Evolutionary conservation across 2,113 vertebrate species (phyloP).

Genomic region (Furnarius figulus): DNA sequence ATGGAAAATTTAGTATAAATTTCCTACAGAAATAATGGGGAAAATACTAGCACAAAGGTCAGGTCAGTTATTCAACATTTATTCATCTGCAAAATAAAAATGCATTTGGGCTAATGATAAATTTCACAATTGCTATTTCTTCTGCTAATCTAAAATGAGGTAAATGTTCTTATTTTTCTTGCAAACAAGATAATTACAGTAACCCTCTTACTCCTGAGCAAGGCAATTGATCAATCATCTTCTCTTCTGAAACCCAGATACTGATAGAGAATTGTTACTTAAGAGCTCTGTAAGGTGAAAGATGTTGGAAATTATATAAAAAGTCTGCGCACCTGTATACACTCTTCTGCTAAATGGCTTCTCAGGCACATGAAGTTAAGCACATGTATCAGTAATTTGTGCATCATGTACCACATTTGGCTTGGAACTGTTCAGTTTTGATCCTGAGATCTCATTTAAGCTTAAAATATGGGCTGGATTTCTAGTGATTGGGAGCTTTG

Average conservation of each 20-base stretch:
- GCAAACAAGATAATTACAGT: constrained; percentile 39
- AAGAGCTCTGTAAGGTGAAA: not conserved
- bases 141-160: constrained; percentile 19
- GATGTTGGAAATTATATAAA: not conserved
- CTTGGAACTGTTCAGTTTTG: not conserved
- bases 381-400: not conserved
- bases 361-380: not conserved
- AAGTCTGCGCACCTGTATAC: not conserved
- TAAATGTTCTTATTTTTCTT: constrained; percentile 32
- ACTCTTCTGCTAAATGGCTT: not conserved
- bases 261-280: not conserved
- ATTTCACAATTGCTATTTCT: not conserved
- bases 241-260: not conserved
- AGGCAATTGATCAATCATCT: not conserved
- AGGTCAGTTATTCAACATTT: not conserved
- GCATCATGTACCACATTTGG: not conserved
- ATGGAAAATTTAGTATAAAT: not conserved
- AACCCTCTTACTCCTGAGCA: not conserved
- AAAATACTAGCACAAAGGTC: not conserved
- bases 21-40: not conserved
- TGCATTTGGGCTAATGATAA: not conserved
- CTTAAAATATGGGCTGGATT: not conserved
- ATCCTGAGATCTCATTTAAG: not conserved
- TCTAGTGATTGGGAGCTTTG: not conserved
- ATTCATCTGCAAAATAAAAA: constrained; percentile 16